Base-by-base conservation (phyloP, 2,888 invertebrate species). In the Eurois occulta region DNA sequence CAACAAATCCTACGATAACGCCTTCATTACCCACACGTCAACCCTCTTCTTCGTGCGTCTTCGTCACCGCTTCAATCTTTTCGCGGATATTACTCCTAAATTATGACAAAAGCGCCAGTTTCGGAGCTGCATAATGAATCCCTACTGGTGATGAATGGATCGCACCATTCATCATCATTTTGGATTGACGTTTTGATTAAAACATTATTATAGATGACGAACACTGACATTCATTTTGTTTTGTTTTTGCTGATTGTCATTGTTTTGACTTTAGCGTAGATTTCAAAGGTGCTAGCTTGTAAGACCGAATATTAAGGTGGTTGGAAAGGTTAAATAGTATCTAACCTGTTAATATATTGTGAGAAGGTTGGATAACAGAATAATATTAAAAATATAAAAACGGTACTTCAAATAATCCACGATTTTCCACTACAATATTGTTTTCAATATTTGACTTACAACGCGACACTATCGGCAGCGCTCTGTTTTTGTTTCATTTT, bases 71-170 rank as follows among this genome's bases (percentile, higher is more conserved):
- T 94, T 94, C 95, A 95, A 96, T 96, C 95, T 96, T 94, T 95
- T 94, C 92, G 93, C 95, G 95, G 95, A 96, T 95, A 96, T 96
- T 96, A 95, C 94, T 90, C 94, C 93, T 92, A 94, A 95, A 95
- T 95, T 95, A 95, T 95, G 94, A 95, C 93, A 94, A 93, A 94
- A 94, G 93, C 91, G 92, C 88, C 89, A 92, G 91, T 93, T 93
- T 91, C 91, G 87, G 91, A 90, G 90, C 90, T 94, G 93, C 94
- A 95, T 93, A 93, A 94, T 94, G 93, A 94, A 92, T 92, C 91
- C 87, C 71, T 71, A 81, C 89, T 88, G 84, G 91, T 95, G 95
- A 95, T 95, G 90, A 94, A 95, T 95, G 93, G 90, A 91, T 83
- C 90, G 87, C 91, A 92, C 70, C 78, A 84, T 84, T 84, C 78